Conservation (phyloP, 2,113 vertebrate species). For the Ceyx margarethae region DNA sequence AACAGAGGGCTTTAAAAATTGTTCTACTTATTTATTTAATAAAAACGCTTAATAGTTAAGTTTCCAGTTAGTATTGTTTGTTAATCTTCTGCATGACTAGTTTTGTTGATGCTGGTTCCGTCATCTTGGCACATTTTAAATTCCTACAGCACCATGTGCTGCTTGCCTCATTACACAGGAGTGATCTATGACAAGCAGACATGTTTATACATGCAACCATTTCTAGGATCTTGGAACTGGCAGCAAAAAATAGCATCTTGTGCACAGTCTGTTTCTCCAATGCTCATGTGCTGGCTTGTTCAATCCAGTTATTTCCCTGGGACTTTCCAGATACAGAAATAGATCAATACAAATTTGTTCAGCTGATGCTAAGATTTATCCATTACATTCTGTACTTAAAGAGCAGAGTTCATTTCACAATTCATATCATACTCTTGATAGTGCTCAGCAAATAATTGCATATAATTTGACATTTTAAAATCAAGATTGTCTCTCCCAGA, state of each 20-base stretch:
- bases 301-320: constrained; percentile 11
- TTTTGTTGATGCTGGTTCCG: background rate
- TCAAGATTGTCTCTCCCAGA: background rate
- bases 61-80: constrained; percentile 10
- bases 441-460: background rate
- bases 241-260: constrained; percentile 39
- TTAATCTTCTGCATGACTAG: constrained; percentile 30
- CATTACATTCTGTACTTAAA: background rate
- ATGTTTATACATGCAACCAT: background rate
- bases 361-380: background rate
- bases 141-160: constrained; percentile 35
- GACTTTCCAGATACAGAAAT: background rate
- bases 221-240: constrained; percentile 19
- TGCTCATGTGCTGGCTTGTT: background rate
- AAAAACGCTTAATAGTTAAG: background rate
- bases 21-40: background rate
- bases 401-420: background rate
- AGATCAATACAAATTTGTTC: background rate
- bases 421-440: background rate
- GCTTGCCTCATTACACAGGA: constrained; percentile 57
- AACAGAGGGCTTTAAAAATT: background rate
- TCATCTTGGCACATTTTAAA: constrained; percentile 41
- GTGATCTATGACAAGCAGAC: constrained; percentile 32
- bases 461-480: constrained; percentile 38
- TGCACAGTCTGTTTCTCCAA: constrained; percentile 13